These are phyloP conservation scores for Lampris megalopsis DNA, from an alignment of 2,113 vertebrate genomes.

Conservation along the genomic window DNA sequence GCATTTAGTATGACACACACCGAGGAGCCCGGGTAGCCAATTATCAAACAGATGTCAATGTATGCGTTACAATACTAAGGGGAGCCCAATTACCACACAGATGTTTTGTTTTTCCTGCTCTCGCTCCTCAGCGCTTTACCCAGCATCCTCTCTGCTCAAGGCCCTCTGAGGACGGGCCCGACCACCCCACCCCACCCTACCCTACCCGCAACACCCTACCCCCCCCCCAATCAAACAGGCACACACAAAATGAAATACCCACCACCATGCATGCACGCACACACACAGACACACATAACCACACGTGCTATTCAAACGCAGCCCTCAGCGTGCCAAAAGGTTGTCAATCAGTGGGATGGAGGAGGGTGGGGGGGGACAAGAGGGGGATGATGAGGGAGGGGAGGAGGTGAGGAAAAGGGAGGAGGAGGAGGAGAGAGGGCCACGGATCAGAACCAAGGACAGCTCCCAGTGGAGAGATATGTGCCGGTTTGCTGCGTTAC, in stretches of 20 bases:
- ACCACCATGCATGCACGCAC: neutral
- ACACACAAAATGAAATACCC: conserved; percentile 24
- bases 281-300: conserved; percentile 15
- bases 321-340: conserved; percentile 64
- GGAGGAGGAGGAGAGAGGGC: conserved; percentile 35
- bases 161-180: conserved; percentile 64
- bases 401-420: neutral
- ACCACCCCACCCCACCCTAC: conserved; percentile 37
- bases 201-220: conserved; percentile 18
- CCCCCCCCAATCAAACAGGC: conserved; percentile 35
- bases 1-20: conserved; percentile 80
- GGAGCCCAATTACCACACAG: conserved; percentile 84
- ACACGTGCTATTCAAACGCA: conserved; percentile 4
- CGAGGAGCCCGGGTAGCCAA: conserved; percentile 79
- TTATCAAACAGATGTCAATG: conserved; percentile 86
- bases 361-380: neutral
- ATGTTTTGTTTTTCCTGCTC: conserved; percentile 76
- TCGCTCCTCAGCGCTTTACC: conserved; percentile 49
- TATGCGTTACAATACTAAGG: conserved; percentile 82
- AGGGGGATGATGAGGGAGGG: conserved; percentile 10
- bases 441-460: conserved; percentile 82
- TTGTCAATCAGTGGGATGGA: conserved; percentile 73
- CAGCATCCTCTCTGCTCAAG: conserved; percentile 61
- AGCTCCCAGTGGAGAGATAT: conserved; percentile 70
- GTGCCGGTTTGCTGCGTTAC: conserved; percentile 58